A percentile compares a stretch with the other conserved stretches of the same genome.
Conservation (phyloP, 2,797 vertebrate species). For the Miichthys miiuy region DNA sequence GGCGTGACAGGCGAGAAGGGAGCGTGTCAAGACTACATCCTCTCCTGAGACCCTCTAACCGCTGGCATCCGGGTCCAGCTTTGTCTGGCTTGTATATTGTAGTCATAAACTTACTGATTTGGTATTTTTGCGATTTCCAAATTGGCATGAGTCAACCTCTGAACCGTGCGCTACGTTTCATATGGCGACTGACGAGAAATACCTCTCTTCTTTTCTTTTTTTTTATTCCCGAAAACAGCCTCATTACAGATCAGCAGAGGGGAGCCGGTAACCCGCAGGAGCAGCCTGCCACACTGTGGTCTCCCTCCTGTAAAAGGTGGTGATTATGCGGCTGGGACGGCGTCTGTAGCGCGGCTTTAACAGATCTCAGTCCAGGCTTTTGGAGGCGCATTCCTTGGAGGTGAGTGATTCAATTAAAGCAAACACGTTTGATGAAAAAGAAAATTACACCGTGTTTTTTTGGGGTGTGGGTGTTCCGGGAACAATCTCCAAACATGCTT, state of each 20-base stretch:
- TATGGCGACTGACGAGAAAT: conserved; percentile 64
- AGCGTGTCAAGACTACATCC: conserved; percentile 13
- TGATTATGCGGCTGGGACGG: conserved; percentile 68
- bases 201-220: conserved; percentile 15
- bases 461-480: conserved; percentile 25
- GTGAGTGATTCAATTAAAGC: conserved; percentile 54
- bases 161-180: conserved; percentile 35
- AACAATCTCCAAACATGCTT: neutral
- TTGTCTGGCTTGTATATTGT: neutral
- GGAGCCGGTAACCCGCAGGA: conserved; percentile 48
- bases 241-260: conserved; percentile 49
- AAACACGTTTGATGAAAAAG: conserved; percentile 30
- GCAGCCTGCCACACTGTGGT: conserved; percentile 50
- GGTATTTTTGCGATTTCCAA: conserved; percentile 54
- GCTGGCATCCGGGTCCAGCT: conserved; percentile 29
- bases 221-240: conserved; percentile 42
- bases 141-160: conserved; percentile 54
- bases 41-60: conserved; percentile 24
- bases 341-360: conserved; percentile 55
- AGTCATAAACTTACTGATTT: conserved; percentile 47
- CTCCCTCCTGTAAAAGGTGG: conserved; percentile 35
- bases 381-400: conserved; percentile 56
- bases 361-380: conserved; percentile 45
- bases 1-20: neutral
- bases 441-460: conserved; percentile 12